These are phyloP conservation scores for Muscina levida DNA, from an alignment of 2,888 invertebrate species.

Conservation along the genomic window DNA sequence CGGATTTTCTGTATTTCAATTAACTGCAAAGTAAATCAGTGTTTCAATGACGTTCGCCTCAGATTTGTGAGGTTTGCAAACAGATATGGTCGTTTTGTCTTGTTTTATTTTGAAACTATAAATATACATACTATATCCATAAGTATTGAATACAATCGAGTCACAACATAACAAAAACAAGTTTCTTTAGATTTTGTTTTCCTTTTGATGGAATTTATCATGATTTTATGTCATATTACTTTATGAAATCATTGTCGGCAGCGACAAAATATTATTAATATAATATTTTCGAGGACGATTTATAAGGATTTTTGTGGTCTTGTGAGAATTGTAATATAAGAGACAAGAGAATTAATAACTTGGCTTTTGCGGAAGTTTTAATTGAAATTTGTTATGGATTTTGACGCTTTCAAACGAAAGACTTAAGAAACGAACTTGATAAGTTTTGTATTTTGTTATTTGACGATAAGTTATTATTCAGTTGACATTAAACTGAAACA, in stretches of 20 bases:
- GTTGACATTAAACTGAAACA: too few species aligned
- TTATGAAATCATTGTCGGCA: neutral
- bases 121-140: neutral
- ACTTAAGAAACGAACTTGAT: too few species aligned
- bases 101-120: neutral
- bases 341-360: neutral
- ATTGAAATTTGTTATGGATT: too few species aligned
- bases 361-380: neutral
- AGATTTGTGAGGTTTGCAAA: neutral
- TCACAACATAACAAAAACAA: neutral
- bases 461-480: too few species aligned
- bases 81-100: too few species aligned
- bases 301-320: slow-evolving; percentile 1
- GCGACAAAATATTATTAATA: neutral
- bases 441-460: too few species aligned
- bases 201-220: neutral
- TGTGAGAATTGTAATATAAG: neutral
- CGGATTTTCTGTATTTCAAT: neutral
- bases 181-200: neutral
- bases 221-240: neutral
- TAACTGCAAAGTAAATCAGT: slow-evolving; percentile 8
- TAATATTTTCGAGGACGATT: neutral
- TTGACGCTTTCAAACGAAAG: too few species aligned
- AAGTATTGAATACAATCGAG: neutral
- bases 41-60: slow-evolving; percentile 13